Evolutionary conservation across 1,140 invertebrate genomes (phyloP).

Genomic region (Saxidomus purpurata): DNA sequence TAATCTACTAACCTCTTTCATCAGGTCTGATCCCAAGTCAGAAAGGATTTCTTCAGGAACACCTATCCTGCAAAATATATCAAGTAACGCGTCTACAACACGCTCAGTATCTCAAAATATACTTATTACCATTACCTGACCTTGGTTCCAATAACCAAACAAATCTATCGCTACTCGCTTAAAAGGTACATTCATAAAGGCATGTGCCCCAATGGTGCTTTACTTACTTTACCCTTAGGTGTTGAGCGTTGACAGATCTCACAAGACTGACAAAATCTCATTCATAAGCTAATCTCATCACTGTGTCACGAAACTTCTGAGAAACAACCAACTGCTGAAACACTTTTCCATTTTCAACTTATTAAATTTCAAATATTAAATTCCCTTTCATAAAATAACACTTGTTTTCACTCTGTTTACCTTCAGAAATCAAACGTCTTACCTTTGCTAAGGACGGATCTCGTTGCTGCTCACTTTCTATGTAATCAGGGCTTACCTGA

Average conservation of each 20-base stretch:
- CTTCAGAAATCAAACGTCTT: neutral
- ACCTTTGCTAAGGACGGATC: neutral
- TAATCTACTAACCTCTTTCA: conserved; percentile 34
- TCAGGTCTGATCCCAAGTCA: conserved; percentile 38
- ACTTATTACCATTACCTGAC: conserved; percentile 50
- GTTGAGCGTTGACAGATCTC: neutral
- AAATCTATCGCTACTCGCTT: conserved; percentile 63
- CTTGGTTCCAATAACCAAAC: no score
- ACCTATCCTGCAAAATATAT: conserved; percentile 83
- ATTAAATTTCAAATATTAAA: no score
- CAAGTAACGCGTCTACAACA: conserved; percentile 64
- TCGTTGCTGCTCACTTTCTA: neutral
- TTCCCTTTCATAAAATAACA: no score
- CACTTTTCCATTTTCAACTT: neutral
- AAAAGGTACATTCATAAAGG: conserved; percentile 60
- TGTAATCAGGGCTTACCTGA: conserved; percentile 2
- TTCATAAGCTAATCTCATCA: conserved; percentile 52
- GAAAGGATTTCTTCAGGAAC: conserved; percentile 78
- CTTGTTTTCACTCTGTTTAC: neutral
- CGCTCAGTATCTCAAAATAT: conserved; percentile 54
- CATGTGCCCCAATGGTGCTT: conserved; percentile 58
- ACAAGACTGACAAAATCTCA: conserved; percentile 28
- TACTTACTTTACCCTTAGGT: conserved; percentile 46
- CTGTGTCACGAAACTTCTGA: neutral
- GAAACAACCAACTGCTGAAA: conserved; percentile 28